phyloP scores from a whole-genome alignment of 2,113 vertebrate species.

The Syngnathoides biaculeatus region DNA sequence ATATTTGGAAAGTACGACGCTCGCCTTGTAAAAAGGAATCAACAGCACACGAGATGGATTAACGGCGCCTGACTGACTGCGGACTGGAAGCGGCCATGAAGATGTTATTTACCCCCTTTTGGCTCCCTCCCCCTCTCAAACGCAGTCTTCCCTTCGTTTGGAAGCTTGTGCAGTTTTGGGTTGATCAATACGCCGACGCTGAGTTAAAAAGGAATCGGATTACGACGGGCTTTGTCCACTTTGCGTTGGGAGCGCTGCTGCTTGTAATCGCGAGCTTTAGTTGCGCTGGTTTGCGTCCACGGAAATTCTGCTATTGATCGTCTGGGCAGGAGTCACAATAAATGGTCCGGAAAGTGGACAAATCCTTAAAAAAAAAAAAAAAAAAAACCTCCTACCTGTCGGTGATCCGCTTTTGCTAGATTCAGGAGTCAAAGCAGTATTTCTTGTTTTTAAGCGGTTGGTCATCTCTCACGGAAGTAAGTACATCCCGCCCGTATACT shows the following conservation, averaged over 20 bases:
- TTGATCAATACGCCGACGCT: constrained; percentile 68
- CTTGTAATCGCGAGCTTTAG: constrained; percentile 25
- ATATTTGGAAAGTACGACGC: constrained; percentile 65
- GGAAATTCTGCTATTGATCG: constrained; percentile 12
- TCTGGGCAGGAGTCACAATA: not conserved
- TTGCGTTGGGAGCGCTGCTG: constrained; percentile 37
- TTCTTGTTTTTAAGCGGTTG: no score
- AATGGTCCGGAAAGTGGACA: not conserved
- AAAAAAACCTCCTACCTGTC: not conserved
- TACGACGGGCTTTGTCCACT: constrained; percentile 59
- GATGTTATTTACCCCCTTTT: constrained; percentile 61
- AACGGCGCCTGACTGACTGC: constrained; percentile 67
- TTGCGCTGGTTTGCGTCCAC: constrained; percentile 16
- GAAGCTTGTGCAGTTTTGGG: constrained; percentile 57
- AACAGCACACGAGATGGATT: constrained; percentile 67
- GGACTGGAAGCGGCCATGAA: constrained; percentile 57
- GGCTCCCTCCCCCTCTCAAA: constrained; percentile 9
- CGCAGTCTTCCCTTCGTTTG: constrained; percentile 43
- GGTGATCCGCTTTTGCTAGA: not conserved
- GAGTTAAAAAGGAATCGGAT: constrained; percentile 71
- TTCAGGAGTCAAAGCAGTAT: not conserved
- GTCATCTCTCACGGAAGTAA: no score
- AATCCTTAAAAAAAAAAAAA: no score
- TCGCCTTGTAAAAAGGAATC: constrained; percentile 62
- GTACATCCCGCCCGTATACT: no score